Evolutionary conservation across 2,113 vertebrate genomes (phyloP).

Genomic region (Cisticola juncidis): DNA sequence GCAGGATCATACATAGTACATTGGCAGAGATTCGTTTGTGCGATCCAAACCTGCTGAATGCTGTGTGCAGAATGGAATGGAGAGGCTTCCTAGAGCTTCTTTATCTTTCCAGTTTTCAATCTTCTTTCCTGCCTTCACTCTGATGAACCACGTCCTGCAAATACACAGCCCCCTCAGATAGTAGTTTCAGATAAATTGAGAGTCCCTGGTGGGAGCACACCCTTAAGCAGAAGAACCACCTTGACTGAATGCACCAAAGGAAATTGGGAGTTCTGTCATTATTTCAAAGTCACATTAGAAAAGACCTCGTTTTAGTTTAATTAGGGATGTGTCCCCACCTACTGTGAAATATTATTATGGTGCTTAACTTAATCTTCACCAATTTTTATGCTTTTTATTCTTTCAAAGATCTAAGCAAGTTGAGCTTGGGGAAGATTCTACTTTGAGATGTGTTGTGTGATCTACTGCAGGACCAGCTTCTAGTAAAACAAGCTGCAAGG

Average conservation of each 20-base stretch:
- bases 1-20: accelerated
- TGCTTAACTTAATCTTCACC: background rate
- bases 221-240: background rate
- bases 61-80: background rate
- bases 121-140: background rate
- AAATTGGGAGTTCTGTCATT: background rate
- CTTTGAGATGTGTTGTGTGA: background rate
- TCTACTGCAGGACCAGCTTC: background rate
- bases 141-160: background rate
- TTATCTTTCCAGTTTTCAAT: background rate
- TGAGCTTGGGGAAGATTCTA: background rate
- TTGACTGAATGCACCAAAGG: background rate
- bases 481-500: background rate
- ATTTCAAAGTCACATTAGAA: background rate
- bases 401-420: background rate
- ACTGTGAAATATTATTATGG: background rate
- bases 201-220: background rate
- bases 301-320: background rate
- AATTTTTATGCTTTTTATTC: background rate
- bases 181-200: background rate
- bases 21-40: background rate
- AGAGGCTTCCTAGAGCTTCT: background rate
- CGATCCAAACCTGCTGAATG: background rate
- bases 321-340: background rate
- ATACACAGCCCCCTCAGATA: background rate